These are phyloP conservation scores for Aphidius ervi DNA, from an alignment of 1,140 invertebrate genomes.

Conservation along the genomic window DNA sequence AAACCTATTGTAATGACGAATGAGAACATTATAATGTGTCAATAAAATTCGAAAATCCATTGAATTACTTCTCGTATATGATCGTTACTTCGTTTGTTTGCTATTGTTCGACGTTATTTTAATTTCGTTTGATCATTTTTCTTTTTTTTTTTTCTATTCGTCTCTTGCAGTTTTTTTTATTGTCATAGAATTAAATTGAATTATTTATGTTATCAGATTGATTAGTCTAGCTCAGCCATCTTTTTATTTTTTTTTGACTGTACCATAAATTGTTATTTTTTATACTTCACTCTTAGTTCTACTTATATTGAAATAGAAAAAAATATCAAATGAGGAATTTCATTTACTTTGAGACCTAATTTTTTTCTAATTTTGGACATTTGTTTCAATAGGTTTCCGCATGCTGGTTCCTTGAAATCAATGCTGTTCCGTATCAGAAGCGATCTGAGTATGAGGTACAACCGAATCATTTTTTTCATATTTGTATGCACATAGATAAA, in stretches of 20 bases:
- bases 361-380: not conserved
- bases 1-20: not conserved
- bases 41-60: not conserved
- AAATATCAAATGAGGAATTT: not conserved
- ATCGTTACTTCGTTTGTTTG: not conserved
- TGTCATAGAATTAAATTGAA: constrained; percentile 12
- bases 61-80: not conserved
- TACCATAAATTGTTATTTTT: not conserved
- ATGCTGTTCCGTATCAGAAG: not conserved
- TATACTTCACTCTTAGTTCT: no score
- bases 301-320: no score
- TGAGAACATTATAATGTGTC: not conserved
- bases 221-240: not conserved
- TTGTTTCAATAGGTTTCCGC: not conserved
- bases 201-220: constrained; percentile 4
- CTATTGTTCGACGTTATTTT: no score
- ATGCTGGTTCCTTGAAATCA: not conserved
- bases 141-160: no score
- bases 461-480: not conserved
- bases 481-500: not conserved
- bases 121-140: no score
- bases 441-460: not conserved
- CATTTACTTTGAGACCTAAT: not conserved
- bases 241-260: not conserved
- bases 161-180: not conserved